phyloP scores from a whole-genome alignment of 2,888 invertebrate genomes.

The Molanna angustata region DNA sequence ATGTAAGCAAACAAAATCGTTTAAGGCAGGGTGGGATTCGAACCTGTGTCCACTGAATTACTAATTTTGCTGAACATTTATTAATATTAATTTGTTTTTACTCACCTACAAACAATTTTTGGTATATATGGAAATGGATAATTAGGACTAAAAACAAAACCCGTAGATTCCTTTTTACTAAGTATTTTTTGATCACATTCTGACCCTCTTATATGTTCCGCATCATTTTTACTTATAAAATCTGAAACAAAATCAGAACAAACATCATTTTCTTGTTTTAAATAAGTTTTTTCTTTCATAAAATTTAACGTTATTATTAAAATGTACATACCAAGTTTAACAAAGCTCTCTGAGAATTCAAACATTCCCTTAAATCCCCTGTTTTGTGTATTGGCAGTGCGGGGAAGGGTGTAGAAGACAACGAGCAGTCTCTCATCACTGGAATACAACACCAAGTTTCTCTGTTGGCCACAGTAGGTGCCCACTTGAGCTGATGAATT shows the following conservation, averaged over 20 bases:
- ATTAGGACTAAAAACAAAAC: constrained; percentile 93
- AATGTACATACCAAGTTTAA: constrained; percentile 79
- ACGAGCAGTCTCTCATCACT: constrained; percentile 88
- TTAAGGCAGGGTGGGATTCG: too few relatives aligned
- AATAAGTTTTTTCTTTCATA: too few relatives aligned
- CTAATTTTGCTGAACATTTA: too few relatives aligned
- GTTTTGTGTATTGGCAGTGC: constrained; percentile 93
- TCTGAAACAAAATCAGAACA: constrained; percentile 53
- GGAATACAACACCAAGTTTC: constrained; percentile 93
- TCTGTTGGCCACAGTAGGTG: constrained; percentile 95
- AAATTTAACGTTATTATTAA: neutral
- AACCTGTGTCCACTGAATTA: too few relatives aligned
- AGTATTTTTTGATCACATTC: constrained; percentile 99
- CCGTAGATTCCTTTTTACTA: constrained; percentile 89
- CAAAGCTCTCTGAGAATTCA: constrained; percentile 98
- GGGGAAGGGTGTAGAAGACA: constrained; percentile 86
- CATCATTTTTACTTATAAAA: constrained; percentile 90
- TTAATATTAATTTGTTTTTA: too few relatives aligned
- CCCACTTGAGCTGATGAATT: constrained; percentile 88
- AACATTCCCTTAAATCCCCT: constrained; percentile 98
- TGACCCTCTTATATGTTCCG: constrained; percentile 93
- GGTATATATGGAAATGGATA: constrained; percentile 94
- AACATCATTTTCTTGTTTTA: too few relatives aligned
- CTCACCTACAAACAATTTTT: constrained; percentile 89
- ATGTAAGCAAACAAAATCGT: too few relatives aligned